A percentile compares a stretch with the other conserved stretches of the same genome.
Evolutionary conservation across 2,888 invertebrate genomes (phyloP).

Genomic region (Eupithecia tripunctaria): DNA sequence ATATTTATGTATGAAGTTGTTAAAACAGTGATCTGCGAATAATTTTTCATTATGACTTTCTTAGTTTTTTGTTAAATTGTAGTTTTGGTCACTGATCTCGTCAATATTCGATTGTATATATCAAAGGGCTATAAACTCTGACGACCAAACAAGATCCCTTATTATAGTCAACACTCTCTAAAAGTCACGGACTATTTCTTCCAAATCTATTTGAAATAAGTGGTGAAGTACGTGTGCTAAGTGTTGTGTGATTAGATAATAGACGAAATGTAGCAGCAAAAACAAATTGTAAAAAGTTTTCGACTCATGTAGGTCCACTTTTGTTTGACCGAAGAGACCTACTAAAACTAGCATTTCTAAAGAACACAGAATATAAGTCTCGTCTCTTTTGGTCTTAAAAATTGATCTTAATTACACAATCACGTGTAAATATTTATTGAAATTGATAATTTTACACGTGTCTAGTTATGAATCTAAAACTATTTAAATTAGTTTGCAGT

Average conservation of each 20-base stretch:
- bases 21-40: background rate
- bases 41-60: background rate
- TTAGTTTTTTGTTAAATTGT: background rate
- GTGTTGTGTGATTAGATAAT: background rate
- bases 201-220: background rate
- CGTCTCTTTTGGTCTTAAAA: background rate
- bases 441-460: background rate
- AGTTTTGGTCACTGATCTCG: background rate
- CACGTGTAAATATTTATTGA: background rate
- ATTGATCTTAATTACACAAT: background rate
- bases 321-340: background rate
- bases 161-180: background rate
- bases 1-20: too few species aligned
- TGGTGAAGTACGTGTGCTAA: background rate
- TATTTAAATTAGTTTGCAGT: background rate
- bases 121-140: background rate
- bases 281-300: background rate
- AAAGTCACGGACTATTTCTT: constrained; percentile 1
- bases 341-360: background rate
- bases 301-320: background rate
- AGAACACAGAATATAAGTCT: background rate
- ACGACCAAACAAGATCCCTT: background rate
- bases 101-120: background rate
- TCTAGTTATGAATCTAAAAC: background rate
- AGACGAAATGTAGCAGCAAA: background rate